Evolutionary conservation across 1,140 invertebrate genomes (phyloP).

Genomic region (Drosophila kikkawai): DNA sequence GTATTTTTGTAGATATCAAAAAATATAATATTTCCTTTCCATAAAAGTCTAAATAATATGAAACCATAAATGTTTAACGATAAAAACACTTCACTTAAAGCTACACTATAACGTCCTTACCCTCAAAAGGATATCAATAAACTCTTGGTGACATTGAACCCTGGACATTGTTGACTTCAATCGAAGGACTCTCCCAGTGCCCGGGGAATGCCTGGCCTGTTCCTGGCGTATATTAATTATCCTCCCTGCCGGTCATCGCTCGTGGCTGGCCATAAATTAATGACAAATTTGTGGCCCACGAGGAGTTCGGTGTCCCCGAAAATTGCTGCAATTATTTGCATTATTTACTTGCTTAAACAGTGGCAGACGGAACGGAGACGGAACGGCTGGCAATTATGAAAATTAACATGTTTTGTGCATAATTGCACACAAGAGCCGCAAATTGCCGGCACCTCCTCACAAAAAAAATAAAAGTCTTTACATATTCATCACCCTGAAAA

Average conservation of each 20-base stretch:
- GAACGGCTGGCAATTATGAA: conserved; percentile 47
- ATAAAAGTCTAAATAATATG: too few species aligned
- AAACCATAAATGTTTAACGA: too few species aligned
- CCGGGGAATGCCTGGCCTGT: neutral
- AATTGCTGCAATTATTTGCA: conserved; percentile 66
- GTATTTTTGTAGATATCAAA: too few species aligned
- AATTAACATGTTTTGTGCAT: conserved; percentile 50
- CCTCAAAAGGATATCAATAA: conserved; percentile 28
- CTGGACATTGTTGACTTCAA: conserved; percentile 27
- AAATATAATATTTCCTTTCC: too few species aligned
- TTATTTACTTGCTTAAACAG: conserved; percentile 40
- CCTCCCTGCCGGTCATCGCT: conserved; percentile 38
- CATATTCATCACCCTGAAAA: conserved; percentile 48
- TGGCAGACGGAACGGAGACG: neutral
- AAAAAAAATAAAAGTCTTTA: conserved; percentile 27
- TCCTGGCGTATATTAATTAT: conserved; percentile 63
- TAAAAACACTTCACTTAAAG: neutral
- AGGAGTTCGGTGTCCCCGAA: conserved; percentile 56
- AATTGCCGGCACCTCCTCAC: conserved; percentile 5
- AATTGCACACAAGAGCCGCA: conserved; percentile 22
- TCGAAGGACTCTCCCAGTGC: conserved; percentile 7
- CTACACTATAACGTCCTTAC: neutral
- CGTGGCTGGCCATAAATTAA: conserved; percentile 75
- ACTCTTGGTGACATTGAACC: conserved; percentile 58
- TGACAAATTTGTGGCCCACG: conserved; percentile 23